Evolutionary conservation across 1,140 invertebrate genomes (phyloP).

Genomic region (Drosophila kanapiae): DNA sequence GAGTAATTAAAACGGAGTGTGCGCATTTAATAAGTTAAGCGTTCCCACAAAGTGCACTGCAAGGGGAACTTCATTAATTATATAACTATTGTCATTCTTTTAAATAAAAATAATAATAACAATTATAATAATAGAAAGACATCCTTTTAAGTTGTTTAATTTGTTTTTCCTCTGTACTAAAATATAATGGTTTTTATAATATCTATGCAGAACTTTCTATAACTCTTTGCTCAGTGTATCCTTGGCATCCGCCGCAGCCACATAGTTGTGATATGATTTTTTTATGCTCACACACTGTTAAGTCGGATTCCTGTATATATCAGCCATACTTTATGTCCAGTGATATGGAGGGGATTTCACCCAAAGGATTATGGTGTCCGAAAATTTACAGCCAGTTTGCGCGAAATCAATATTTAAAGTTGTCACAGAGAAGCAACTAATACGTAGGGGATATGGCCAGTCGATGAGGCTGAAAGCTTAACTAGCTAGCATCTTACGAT

Average conservation of each 20-base stretch:
- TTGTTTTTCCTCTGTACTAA: too few species aligned
- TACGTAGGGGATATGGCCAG: background rate
- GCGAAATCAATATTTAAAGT: slow-evolving; percentile 22
- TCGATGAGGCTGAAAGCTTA: slow-evolving; percentile 3
- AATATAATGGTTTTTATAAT: too few species aligned
- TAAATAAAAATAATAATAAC: too few species aligned
- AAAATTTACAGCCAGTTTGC: slow-evolving; percentile 13
- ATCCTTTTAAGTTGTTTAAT: too few species aligned
- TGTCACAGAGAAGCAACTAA: background rate
- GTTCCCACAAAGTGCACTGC: slow-evolving; percentile 20
- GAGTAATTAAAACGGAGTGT: slow-evolving; percentile 81
- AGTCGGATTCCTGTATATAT: slow-evolving; percentile 27
- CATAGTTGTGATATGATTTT: slow-evolving; percentile 16
- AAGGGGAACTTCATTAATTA: background rate
- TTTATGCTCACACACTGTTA: slow-evolving; percentile 8
- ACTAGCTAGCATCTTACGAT: slow-evolving; percentile 27
- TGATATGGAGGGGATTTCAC: slow-evolving; percentile 7
- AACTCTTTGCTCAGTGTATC: background rate
- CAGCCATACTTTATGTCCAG: slow-evolving; percentile 33
- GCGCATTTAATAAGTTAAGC: slow-evolving; percentile 81
- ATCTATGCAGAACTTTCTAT: background rate
- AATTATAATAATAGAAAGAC: too few species aligned
- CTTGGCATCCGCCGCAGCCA: background rate
- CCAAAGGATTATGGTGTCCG: slow-evolving; percentile 24
- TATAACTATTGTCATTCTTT: too few species aligned